Percentiles rank a stretch among this genome's conserved stretches.
Conservation (phyloP, 2,797 vertebrate genomes). For the Avahi laniger region DNA sequence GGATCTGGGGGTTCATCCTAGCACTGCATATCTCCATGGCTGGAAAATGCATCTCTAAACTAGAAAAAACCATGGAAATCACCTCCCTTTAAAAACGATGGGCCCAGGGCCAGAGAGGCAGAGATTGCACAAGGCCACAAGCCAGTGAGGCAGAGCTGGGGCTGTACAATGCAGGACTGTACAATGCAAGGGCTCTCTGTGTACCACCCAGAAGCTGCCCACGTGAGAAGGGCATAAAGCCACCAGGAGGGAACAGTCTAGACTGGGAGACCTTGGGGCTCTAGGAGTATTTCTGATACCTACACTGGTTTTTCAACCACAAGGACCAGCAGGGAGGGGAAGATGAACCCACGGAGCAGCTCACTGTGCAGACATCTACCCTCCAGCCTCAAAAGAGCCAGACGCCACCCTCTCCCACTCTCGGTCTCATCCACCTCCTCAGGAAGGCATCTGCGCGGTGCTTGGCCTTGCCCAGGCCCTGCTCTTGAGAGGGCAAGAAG, state of each 20-base stretch:
- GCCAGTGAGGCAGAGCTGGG: background rate
- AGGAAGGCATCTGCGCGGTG: background rate
- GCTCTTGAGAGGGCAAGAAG: background rate
- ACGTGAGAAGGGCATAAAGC: background rate
- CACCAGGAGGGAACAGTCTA: background rate
- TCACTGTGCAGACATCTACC: background rate
- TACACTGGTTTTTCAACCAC: background rate
- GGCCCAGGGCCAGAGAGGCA: background rate
- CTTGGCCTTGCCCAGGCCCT: background rate
- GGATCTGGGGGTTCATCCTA: background rate
- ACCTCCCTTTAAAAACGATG: constrained; percentile 9
- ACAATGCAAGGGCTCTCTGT: background rate
- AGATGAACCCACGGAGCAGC: background rate
- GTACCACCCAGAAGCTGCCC: background rate
- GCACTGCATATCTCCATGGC: background rate
- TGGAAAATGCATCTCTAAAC: background rate
- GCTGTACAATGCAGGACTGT: background rate
- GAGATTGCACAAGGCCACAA: constrained; percentile 31
- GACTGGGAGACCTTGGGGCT: background rate
- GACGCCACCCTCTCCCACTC: background rate
- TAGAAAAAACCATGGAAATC: background rate
- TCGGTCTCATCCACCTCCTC: background rate
- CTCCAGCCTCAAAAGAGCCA: background rate
- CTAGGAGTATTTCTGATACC: background rate
- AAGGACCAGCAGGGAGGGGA: background rate